These are phyloP conservation scores for Drosophila mulleri DNA, from an alignment of 2,888 invertebrate genomes.

Conservation along the genomic window DNA sequence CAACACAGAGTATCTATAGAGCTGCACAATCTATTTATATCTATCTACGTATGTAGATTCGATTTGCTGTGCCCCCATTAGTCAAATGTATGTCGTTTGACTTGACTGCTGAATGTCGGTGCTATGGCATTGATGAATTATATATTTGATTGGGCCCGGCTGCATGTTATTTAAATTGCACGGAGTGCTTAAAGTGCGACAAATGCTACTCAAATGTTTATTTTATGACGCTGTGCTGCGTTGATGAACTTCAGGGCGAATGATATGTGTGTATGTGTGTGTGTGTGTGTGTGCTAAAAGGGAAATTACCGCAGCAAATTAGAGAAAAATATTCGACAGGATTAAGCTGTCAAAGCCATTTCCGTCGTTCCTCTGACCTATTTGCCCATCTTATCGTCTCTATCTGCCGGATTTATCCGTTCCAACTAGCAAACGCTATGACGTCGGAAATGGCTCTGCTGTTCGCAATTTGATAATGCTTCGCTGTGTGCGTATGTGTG, in stretches of 20 bases:
- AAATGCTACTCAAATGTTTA: constrained; percentile 10
- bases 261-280: constrained; percentile 14
- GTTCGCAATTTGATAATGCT: constrained; percentile 31
- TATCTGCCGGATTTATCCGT: constrained; percentile 65
- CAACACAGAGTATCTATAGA: not conserved
- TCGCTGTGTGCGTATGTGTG: not conserved
- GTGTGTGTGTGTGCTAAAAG: constrained; percentile 15
- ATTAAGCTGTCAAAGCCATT: constrained; percentile 75
- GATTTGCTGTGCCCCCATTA: not conserved
- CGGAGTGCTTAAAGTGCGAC: constrained; percentile 13
- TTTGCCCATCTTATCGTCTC: constrained; percentile 34
- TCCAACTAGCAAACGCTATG: constrained; percentile 60
- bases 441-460: constrained; percentile 62
- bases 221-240: constrained; percentile 9
- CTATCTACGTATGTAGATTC: constrained; percentile 9
- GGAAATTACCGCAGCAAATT: constrained; percentile 64
- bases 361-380: constrained; percentile 58
- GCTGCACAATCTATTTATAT: constrained; percentile 6
- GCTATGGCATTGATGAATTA: constrained; percentile 53
- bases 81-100: not conserved
- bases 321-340: constrained; percentile 46
- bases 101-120: constrained; percentile 1
- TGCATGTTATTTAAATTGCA: constrained; percentile 41
- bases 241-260: constrained; percentile 8
- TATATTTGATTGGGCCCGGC: constrained; percentile 27